A percentile compares a stretch with the other conserved stretches of the same genome.
Conservation (phyloP, 2,113 vertebrate genomes). For the Himantopus leucocephalus region DNA sequence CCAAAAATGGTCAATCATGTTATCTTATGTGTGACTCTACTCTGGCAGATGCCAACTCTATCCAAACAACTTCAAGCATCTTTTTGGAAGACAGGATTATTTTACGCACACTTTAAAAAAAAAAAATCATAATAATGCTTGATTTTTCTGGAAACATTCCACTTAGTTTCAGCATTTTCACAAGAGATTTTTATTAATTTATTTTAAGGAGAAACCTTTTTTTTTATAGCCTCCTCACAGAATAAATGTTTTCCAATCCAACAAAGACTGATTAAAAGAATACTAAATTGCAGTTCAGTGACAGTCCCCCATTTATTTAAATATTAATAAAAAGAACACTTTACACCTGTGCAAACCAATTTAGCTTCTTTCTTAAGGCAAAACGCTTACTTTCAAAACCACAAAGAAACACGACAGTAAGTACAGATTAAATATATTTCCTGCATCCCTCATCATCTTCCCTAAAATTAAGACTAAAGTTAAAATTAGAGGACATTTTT, state of each 20-base stretch:
- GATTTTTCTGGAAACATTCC: conserved; percentile 43
- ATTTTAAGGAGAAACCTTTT: not conserved
- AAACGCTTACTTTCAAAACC: not conserved
- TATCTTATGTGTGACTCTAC: conserved; percentile 73
- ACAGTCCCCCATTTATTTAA: not conserved
- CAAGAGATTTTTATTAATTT: conserved; percentile 36
- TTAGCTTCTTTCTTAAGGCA: not conserved
- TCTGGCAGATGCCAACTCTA: conserved; percentile 67
- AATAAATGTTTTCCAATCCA: conserved; percentile 1
- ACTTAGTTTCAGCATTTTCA: conserved; percentile 27
- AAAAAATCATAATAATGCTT: conserved; percentile 8
- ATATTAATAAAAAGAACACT: conserved; percentile 25
- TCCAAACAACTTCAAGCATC: conserved; percentile 62
- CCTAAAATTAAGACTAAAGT: not conserved
- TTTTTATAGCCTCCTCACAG: not conserved
- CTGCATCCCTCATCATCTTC: not conserved
- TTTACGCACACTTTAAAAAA: conserved; percentile 16
- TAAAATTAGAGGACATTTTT: not conserved
- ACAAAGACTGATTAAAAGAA: not conserved
- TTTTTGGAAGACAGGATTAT: conserved; percentile 55
- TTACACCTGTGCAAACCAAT: conserved; percentile 37
- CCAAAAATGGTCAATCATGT: conserved; percentile 79
- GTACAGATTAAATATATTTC: not conserved
- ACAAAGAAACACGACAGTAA: not conserved
- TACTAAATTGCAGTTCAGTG: not conserved